A percentile compares a stretch with the other conserved stretches of the same genome.
Conservation (phyloP, 2,113 vertebrate species). For the Phylloscopus trochilus region DNA sequence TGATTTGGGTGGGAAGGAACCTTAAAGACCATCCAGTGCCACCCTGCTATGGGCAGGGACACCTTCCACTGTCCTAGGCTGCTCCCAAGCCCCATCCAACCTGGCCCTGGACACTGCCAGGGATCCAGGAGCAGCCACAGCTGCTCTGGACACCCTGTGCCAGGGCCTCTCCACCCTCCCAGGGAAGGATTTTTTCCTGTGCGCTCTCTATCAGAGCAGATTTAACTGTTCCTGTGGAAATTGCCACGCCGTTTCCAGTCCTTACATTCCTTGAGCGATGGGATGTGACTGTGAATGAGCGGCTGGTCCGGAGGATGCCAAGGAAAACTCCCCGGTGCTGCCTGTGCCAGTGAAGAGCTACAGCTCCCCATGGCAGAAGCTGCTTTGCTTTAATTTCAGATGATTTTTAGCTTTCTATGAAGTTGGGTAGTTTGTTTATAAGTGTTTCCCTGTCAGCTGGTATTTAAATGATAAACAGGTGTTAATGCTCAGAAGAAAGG, state of each 20-base stretch:
- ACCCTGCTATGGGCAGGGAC: background rate
- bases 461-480: background rate
- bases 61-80: rapidly evolving
- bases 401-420: background rate
- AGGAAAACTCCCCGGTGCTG: background rate
- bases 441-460: background rate
- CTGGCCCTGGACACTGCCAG: background rate
- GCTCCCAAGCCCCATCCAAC: background rate
- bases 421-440: background rate
- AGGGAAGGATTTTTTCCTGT: background rate
- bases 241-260: background rate
- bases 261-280: rapidly evolving
- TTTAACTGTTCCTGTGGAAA: background rate
- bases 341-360: background rate
- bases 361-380: background rate
- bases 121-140: background rate
- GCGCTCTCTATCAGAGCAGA: background rate
- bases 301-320: background rate
- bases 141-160: background rate
- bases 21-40: background rate
- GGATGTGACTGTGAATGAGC: background rate
- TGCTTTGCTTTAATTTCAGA: background rate
- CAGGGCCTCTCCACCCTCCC: rapidly evolving
- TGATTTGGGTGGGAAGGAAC: background rate
- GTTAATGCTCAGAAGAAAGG: background rate